Evolutionary conservation across 2,888 invertebrate species (phyloP).

Genomic region (Odontothrips loti): DNA sequence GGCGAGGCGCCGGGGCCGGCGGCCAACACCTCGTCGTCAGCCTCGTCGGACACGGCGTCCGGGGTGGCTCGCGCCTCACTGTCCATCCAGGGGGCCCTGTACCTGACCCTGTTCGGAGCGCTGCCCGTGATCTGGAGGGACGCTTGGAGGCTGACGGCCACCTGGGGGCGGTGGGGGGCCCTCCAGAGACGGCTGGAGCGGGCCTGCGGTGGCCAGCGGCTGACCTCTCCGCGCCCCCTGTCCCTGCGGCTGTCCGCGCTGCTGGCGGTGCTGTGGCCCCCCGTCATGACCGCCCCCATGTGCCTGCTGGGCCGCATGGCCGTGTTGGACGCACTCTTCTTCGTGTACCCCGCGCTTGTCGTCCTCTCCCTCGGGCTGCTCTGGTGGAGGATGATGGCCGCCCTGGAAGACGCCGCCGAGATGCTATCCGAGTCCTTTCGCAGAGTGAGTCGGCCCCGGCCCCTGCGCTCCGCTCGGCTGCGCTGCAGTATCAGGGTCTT

Average conservation of each 20-base stretch:
- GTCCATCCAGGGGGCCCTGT: not conserved
- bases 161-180: not conserved
- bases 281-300: not conserved
- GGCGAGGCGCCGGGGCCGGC: not conserved
- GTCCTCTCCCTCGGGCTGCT: not conserved
- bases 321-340: not conserved
- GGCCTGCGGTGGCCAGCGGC: not conserved
- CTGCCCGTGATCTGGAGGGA: not conserved
- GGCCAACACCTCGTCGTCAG: not conserved
- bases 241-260: not conserved
- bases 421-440: not conserved
- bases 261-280: not conserved
- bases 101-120: not conserved
- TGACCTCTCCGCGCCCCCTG: not conserved
- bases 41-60: not conserved
- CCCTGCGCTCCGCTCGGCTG: not conserved
- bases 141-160: not conserved
- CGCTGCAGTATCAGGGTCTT: too few species aligned
- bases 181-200: not conserved
- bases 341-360: not conserved
- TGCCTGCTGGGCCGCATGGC: not conserved
- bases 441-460: not conserved
- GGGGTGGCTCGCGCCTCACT: not conserved
- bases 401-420: not conserved
- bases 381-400: not conserved